Evolutionary conservation across 2,888 invertebrate genomes (phyloP).

Genomic region (Ommatoiulus sabulosus): DNA sequence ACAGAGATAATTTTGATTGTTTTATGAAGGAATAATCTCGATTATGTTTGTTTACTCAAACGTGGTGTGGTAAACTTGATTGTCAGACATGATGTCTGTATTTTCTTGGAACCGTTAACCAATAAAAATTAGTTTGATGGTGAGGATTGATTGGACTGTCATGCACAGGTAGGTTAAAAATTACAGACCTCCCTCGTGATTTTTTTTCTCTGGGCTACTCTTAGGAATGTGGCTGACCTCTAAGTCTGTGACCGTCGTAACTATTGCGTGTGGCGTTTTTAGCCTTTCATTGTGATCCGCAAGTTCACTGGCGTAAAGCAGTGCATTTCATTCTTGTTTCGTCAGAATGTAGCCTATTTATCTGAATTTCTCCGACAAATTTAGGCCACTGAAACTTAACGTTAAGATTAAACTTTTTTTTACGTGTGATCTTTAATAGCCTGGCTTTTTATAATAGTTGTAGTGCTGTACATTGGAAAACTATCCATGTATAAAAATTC

Average conservation of each 20-base stretch:
- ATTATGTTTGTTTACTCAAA: too few relatives aligned
- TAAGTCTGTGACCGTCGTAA: slow-evolving; percentile 41
- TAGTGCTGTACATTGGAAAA: background rate
- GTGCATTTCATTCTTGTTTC: background rate
- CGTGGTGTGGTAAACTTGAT: background rate
- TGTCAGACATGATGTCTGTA: background rate
- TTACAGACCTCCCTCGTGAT: background rate
- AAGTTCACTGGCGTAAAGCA: slow-evolving; percentile 9
- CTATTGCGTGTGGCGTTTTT: slow-evolving; percentile 35
- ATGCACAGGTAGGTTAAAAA: background rate
- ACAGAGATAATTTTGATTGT: too few relatives aligned
- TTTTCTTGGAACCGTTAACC: background rate
- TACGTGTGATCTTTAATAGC: background rate
- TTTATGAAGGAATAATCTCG: too few relatives aligned
- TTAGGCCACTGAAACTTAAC: slow-evolving; percentile 2
- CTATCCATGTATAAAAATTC: background rate
- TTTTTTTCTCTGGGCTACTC: background rate
- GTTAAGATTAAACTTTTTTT: background rate
- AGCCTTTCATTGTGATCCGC: slow-evolving; percentile 16
- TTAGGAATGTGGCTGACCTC: slow-evolving; percentile 32
- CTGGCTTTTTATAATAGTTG: background rate
- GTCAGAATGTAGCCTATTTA: background rate
- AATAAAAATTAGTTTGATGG: background rate
- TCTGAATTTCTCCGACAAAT: background rate
- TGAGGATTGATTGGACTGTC: background rate